Evolutionary conservation across 64 coral and sea anemone genomes (phyloP), one percentile per base, ranked within the genome.

Genomic region (Acropora yongei): DNA sequence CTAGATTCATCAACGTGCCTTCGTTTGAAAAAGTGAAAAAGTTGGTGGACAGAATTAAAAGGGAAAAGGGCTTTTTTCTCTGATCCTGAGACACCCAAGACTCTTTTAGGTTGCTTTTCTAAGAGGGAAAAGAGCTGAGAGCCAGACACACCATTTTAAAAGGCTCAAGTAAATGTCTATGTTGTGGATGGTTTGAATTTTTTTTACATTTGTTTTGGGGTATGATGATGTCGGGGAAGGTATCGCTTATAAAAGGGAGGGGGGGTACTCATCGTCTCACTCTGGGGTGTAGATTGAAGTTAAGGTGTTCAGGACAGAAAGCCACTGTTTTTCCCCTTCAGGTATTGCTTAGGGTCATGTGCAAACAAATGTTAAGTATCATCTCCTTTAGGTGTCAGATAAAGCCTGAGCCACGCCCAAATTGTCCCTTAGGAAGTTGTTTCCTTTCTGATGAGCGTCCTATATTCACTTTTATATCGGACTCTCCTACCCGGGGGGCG

Each of bases 121-220:
- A 47, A 49, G 75, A 20, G 51, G 51, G 51, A 55, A 55, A 55
- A 55, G 51, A 55, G 51, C 5, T 55, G 51, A 55, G 51, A 2
- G 51, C 51, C 51, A 55, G 51, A 55, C 51, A 55, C 51, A 7
- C 10, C 51, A 76, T 78, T 78, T 78, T 78, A 78, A 78, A 78
- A 78, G 76, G 76, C 76, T 78, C 76, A 78, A 78, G 76, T 78
- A 53, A 78, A 78, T 78, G 41, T 78, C 14, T 78, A 78, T 78
- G 76, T 78, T 78, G 76, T 78, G 76, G 76, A 78, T 78, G 76
- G 76, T 78, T 76, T 51, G 76, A 78, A 78, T 53, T 50, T 47
- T 78, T 50, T 55, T 55, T 55, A 55, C 51, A 55, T 55, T 55
- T 55, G 51, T 55, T 55, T 55, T 55, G 51, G 51, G 76, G 76